A percentile compares a stretch with the other conserved stretches of the same genome.
phyloP scores from a whole-genome alignment of 2,797 vertebrate species.

The Amniataba percoides region DNA sequence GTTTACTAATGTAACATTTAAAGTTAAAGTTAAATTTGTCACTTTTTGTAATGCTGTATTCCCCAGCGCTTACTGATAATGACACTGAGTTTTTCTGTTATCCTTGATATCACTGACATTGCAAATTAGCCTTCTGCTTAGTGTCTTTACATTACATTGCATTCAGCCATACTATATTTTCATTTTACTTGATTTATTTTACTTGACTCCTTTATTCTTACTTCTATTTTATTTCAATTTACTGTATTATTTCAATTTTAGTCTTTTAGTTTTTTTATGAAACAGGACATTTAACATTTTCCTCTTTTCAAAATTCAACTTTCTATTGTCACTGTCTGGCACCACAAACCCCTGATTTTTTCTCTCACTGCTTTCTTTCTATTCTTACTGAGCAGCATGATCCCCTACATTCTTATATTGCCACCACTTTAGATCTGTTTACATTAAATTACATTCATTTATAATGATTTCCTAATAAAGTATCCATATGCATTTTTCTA shows the following conservation, averaged over 20 bases:
- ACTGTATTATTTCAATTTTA: too few species aligned
- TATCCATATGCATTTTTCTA: slow-evolving; percentile 17
- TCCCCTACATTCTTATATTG: slow-evolving; percentile 61
- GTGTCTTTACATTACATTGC: slow-evolving; percentile 42
- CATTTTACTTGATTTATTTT: not conserved
- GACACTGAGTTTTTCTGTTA: slow-evolving; percentile 35
- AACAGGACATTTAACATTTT: slow-evolving; percentile 25
- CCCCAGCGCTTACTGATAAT: slow-evolving; percentile 21
- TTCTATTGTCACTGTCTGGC: slow-evolving; percentile 35
- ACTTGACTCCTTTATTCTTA: not conserved
- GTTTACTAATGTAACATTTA: slow-evolving; percentile 31
- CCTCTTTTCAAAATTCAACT: slow-evolving; percentile 44
- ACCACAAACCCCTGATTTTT: slow-evolving; percentile 14
- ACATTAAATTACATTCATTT: slow-evolving; percentile 4
- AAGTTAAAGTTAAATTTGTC: slow-evolving; percentile 19
- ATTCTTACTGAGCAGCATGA: slow-evolving; percentile 23
- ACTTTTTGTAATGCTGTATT: not conserved
- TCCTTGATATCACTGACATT: slow-evolving; percentile 37
- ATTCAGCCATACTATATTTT: not conserved
- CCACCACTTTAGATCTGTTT: slow-evolving; percentile 15
- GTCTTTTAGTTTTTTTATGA: not conserved
- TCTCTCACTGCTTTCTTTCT: slow-evolving; percentile 20
- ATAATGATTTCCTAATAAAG: not conserved
- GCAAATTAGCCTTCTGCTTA: slow-evolving; percentile 39
- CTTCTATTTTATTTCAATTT: not conserved